Evolutionary conservation across 2,797 vertebrate species (phyloP).

Genomic region (Psittacula derbiana): DNA sequence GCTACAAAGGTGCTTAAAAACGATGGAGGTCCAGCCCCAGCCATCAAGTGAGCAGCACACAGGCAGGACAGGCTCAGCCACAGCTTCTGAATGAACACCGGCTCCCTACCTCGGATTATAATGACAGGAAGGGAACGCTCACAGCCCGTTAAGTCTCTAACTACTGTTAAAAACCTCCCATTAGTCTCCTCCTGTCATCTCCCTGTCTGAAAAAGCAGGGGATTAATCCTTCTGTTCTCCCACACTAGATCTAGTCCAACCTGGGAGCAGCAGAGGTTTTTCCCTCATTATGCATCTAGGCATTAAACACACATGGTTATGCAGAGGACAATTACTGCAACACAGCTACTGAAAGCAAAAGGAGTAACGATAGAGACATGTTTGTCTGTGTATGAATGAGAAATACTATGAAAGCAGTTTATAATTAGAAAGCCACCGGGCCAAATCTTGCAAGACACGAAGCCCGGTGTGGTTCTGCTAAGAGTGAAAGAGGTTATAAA

Average conservation of each 20-base stretch:
- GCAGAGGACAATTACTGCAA: neutral
- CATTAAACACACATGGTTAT: neutral
- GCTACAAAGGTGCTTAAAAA: neutral
- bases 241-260: neutral
- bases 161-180: neutral
- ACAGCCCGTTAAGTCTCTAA: neutral
- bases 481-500: neutral
- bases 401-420: neutral
- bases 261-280: neutral
- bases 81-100: neutral
- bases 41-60: neutral
- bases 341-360: neutral
- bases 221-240: neutral
- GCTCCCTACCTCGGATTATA: neutral
- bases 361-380: rapidly evolving
- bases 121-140: neutral
- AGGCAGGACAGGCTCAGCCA: neutral
- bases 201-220: neutral
- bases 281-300: neutral
- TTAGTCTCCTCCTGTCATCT: neutral
- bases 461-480: rapidly evolving
- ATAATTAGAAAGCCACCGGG: neutral
- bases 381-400: neutral
- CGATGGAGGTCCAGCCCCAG: neutral
- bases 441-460: neutral